Conservation (phyloP, 2,113 vertebrate genomes). For the Callipepla squamata region DNA sequence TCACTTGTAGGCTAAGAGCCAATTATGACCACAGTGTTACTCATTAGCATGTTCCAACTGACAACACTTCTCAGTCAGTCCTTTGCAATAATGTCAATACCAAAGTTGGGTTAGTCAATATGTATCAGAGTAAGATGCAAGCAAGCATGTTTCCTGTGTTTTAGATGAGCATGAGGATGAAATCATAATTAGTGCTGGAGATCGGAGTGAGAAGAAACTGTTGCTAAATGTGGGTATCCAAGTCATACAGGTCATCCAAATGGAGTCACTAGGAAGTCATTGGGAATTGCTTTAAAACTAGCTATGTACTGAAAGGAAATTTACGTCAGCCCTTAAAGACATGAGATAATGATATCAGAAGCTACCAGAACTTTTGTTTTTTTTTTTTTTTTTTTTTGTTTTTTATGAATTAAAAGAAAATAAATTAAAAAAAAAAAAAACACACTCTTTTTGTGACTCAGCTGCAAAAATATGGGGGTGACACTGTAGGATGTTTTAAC, state of each 20-base stretch:
- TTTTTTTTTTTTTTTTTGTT: not conserved
- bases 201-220: not conserved
- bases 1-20: constrained; percentile 11
- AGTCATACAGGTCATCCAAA: not conserved
- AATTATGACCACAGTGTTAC: not conserved
- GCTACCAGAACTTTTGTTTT: not conserved
- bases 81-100: not conserved
- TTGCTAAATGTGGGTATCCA: not conserved
- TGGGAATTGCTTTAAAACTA: not conserved
- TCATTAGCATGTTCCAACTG: not conserved
- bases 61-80: not conserved
- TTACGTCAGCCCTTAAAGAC: not conserved
- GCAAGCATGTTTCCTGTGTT: not conserved
- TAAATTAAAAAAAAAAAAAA: not conserved
- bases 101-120: not conserved
- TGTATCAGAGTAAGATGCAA: not conserved
- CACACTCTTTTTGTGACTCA: not conserved
- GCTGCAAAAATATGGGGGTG: not conserved
- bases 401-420: not conserved
- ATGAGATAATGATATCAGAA: not conserved
- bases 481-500: not conserved
- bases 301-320: not conserved
- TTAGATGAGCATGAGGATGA: not conserved
- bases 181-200: not conserved
- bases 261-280: not conserved